phyloP scores from a whole-genome alignment of 2,888 invertebrate species.

The Limnephilus lunatus region DNA sequence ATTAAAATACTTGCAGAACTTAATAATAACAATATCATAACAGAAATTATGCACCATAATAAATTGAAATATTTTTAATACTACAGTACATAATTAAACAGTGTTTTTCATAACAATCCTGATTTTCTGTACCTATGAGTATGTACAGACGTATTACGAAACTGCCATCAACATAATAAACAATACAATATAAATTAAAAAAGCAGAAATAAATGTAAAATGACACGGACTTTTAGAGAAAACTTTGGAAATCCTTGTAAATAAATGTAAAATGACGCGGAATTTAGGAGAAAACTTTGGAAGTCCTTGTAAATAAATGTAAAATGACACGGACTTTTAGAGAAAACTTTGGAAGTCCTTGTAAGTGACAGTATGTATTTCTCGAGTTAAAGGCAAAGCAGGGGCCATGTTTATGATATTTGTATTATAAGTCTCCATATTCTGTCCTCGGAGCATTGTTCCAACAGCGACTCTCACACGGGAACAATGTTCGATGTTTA shows the following conservation, averaged over 20 bases:
- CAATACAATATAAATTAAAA: too few relatives aligned
- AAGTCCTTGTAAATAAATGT: neutral
- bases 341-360: slow-evolving; percentile 24
- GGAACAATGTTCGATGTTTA: neutral
- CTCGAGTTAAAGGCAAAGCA: slow-evolving; percentile 28
- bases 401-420: slow-evolving; percentile 48
- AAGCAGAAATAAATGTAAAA: neutral
- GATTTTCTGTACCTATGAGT: too few relatives aligned
- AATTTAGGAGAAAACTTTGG: too few relatives aligned
- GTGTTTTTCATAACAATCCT: too few relatives aligned
- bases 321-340: neutral
- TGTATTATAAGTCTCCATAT: slow-evolving; percentile 45
- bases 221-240: neutral
- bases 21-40: too few relatives aligned
- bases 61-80: too few relatives aligned
- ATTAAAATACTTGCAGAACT: too few relatives aligned
- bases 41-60: too few relatives aligned
- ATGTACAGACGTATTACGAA: too few relatives aligned
- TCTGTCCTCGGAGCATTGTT: slow-evolving; percentile 41
- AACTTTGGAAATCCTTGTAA: slow-evolving; percentile 20
- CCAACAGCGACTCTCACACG: neutral
- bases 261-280: too few relatives aligned
- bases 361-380: neutral
- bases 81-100: too few relatives aligned
- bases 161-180: too few relatives aligned